Base-by-base conservation (phyloP, 1,140 invertebrate species). In the Akabosia matsudoensis region DNA sequence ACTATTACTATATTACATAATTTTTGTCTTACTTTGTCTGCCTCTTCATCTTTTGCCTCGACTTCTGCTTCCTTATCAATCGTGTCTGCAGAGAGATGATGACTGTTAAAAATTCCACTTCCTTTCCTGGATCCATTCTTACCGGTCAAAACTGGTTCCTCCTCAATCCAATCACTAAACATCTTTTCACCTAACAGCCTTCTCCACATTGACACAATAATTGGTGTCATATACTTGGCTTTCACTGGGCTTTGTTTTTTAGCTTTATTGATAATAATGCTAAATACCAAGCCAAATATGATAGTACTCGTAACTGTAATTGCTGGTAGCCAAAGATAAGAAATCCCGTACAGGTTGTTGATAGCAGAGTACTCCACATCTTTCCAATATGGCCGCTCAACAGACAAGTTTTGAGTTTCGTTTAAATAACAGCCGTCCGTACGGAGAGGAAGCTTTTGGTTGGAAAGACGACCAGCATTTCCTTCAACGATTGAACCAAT, bases 401-500 rank as follows among this genome's bases (percentile, higher is more conserved):
- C n/a, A n/a, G n/a, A n/a, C n/a, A n/a, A n/a, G n/a, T 64, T 10
- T 28, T 24, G 4, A n/a, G 37, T 72, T 24, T 34, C 31, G 45
- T 72, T 72, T 2, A 45, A 1, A 26, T 72, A 72, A 26, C 70
- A 72, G 1, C 33, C 70, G n/a, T 72, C 30, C 34, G 34, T 45
- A 2, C 61, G 7, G 10, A 79, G 26, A 0, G 70, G 24, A 1
- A 79, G 31, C 70, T 74, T 77, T 33, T 77, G 76, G 54, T 77
- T 51, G 0, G 79, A 76, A 18, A 79, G 61, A 0, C 74, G 31
- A n/a, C 67, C 67, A 34, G 37, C 73, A 34, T 75, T 73, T 34
- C 76, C 76, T 16, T 73, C 33, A 13, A 79, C 26, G 16, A 79
- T 77, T 31, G 73, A 75, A 13, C 79, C 79, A 51, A 79, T 34